A percentile compares a stretch with the other conserved stretches of the same genome.
Evolutionary conservation across 2,888 invertebrate species (phyloP).

Genomic region (Ischnura elegans): DNA sequence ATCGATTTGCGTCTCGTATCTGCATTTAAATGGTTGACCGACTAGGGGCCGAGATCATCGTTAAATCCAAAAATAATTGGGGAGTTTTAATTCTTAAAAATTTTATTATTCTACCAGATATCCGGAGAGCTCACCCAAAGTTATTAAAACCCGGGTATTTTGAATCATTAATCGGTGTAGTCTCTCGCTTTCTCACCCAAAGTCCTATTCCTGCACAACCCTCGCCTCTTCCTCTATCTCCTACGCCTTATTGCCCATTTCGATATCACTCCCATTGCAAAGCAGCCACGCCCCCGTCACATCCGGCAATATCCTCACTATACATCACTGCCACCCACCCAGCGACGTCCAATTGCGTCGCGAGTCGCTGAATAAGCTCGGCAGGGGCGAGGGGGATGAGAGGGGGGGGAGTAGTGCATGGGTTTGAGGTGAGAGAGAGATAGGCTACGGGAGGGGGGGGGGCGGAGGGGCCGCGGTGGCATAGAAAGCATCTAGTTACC

Average conservation of each 20-base stretch:
- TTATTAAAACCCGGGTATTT: neutral
- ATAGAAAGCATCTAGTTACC: conserved; percentile 54
- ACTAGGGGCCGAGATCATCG: too few species aligned
- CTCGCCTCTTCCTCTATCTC: neutral
- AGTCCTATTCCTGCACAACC: neutral
- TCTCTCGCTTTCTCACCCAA: neutral
- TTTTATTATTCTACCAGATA: neutral
- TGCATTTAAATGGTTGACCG: too few species aligned
- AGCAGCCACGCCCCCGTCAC: conserved; percentile 50
- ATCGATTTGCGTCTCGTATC: too few species aligned
- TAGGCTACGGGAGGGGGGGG: neutral
- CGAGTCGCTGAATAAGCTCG: conserved; percentile 17
- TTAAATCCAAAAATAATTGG: too few species aligned
- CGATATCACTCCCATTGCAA: conserved; percentile 60
- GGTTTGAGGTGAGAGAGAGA: neutral
- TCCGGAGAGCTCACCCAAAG: too few species aligned
- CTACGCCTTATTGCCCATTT: conserved; percentile 53
- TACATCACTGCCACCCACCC: conserved; percentile 42
- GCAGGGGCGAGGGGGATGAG: neutral
- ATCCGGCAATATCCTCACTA: conserved; percentile 55
- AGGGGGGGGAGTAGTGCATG: neutral
- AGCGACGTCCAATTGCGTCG: conserved; percentile 5
- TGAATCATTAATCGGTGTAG: neutral
- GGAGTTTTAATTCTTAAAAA: too few species aligned
- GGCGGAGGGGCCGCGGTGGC: too few species aligned